Evolutionary conservation across 2,888 invertebrate species (phyloP).

Genomic region (Andrena bucephala): DNA sequence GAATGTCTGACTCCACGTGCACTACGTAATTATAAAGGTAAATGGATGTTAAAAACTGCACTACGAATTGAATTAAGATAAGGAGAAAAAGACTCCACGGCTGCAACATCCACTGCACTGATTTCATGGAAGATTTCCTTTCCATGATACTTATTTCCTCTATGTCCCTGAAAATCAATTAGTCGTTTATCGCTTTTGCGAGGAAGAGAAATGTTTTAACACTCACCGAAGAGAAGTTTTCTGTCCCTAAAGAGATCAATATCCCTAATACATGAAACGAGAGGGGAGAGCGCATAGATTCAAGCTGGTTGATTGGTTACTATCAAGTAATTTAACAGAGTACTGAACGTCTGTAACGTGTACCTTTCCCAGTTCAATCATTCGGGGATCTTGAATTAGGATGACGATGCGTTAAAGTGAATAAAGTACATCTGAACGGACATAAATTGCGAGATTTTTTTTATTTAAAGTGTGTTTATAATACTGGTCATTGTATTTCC

Average conservation of each 20-base stretch:
- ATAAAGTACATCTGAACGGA: background rate
- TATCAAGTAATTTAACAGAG: slow-evolving; percentile 60
- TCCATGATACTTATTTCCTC: slow-evolving; percentile 45
- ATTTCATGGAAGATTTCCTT: slow-evolving; percentile 43
- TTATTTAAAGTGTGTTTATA: background rate
- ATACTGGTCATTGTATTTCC: background rate
- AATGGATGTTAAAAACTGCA: slow-evolving; percentile 79
- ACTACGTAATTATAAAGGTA: slow-evolving; percentile 80
- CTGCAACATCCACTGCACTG: slow-evolving; percentile 51
- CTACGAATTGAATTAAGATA: slow-evolving; percentile 79
- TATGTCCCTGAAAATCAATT: slow-evolving; percentile 36
- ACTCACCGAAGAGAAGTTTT: slow-evolving; percentile 9
- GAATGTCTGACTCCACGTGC: slow-evolving; percentile 77
- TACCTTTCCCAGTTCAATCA: slow-evolving; percentile 11
- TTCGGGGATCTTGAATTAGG: background rate
- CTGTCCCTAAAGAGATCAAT: slow-evolving; percentile 3
- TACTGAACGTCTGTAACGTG: slow-evolving; percentile 35
- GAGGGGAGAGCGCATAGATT: slow-evolving; percentile 50
- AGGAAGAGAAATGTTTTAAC: background rate
- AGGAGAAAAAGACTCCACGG: slow-evolving; percentile 70
- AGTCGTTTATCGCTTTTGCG: background rate
- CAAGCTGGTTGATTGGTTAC: slow-evolving; percentile 56
- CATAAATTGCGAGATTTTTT: background rate
- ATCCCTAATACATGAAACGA: slow-evolving; percentile 38
- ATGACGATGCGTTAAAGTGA: background rate